Base-by-base conservation (phyloP, 1,140 invertebrate genomes). In the Dinoponera quadriceps region DNA sequence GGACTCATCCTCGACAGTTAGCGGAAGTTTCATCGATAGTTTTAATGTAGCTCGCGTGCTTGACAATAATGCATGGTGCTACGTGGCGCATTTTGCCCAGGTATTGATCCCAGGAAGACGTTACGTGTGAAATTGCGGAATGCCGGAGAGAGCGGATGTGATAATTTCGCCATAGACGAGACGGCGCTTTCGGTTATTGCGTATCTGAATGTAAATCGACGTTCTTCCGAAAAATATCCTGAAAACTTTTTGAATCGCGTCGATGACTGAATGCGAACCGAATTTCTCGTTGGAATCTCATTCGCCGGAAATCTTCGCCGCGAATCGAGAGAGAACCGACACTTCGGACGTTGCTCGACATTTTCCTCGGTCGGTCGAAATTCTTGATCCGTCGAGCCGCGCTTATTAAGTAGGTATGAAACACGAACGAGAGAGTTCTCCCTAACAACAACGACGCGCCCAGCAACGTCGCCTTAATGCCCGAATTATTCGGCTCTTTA, bases 401-500 rank as follows among this genome's bases (percentile, higher is more conserved):
- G 44, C 22, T 51, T 74, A 74, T 55, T 80, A 55, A n/a, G 54
- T 20, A 57, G 55, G 16, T 69, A 86, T 25, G 22, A 85, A 71
- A 48, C 65, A 68, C 29, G 48, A 38, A n/a, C n/a, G n/a, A n/a
- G n/a, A 33, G 62, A 77, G 33, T 80, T 29, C 54, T 22, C 5
- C n/a, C 49, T 86, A 83, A 20, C 20, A 5, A 13, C 18, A 16
- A 18, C 51, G 33, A 18, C 5, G 51, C 48, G 66, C 66, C n/a
- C n/a, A n/a, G 44, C 66, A 55, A 27, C 54, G 51, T 68, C 57
- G 54, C 14, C 18, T 55, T 82, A 88, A 88, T 85, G 85, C 66
- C 54, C 72, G 54, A 87, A 87, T 91, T 89, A 91, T 88, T 85
- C 88, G 72, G 69, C 65, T 77, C 78, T 91, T 91, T 86, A 86